Evolutionary conservation across 64 coral and sea anemone genomes (phyloP), one percentile per base, ranked within the genome.

Genomic region (Porites australiensis): DNA sequence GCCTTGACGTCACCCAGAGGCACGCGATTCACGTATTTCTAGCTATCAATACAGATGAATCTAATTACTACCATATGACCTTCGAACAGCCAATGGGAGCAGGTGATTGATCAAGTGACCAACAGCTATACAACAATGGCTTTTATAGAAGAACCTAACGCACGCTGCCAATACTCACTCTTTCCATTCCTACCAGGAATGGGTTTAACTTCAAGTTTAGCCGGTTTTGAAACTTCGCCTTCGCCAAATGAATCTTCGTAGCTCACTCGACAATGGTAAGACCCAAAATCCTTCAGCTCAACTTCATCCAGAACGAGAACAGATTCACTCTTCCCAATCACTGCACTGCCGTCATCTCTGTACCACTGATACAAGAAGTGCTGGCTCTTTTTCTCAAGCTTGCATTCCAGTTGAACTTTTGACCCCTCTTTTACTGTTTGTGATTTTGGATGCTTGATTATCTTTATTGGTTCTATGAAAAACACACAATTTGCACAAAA

Each of bases 321-420:
- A 6, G 3, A 6, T 2, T 53, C 18, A 22, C 23, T 54, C 22
- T 77, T n/a, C 13, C 8, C 50, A 14, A 2, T 18, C 20, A 55
- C 8, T 0, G 5, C 49, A 22, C 2, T 3, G 11, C 51, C 53
- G 2, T 55, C 75, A 77, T 77, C 75, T 77, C 55, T 77, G 19
- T 18, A 77, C 75, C 75, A 77, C 75, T 58, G 75, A 77, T 77
- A 77, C 6, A n/a, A 22, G 8, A 77, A 50, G 3, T 8, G 53
- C 18, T 13, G 20, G 49, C 44, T 2, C 6, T n/a, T 54, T 23
- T n/a, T 19, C 15, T n/a, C 16, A 20, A 48, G 16, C 16, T 55
- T 77, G 8, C 2, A 77, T n/a, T 77, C 22, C 4, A 77, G 18
- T n/a, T 77, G 2, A 45, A 77, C 75, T 52, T 77, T 77, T 54